These are phyloP conservation scores for Alectoris magna DNA, from an alignment of 2,797 vertebrate species.

Conservation along the genomic window DNA sequence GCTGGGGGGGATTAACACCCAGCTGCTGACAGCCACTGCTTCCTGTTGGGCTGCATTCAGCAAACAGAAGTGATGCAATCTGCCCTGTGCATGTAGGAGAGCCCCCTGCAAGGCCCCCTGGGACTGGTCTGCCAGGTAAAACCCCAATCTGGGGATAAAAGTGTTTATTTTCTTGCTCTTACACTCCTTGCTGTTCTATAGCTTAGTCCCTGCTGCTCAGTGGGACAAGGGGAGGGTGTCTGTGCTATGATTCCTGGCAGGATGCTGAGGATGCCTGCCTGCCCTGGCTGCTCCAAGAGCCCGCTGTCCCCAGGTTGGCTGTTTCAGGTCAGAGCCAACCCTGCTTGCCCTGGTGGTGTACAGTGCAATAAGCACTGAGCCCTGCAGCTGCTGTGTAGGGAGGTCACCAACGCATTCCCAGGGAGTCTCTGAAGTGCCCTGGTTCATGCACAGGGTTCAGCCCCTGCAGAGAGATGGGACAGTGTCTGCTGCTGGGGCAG, in stretches of 20 bases:
- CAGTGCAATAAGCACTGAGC: not conserved
- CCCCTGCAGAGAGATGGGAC: not conserved
- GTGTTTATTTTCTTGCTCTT: rapidly evolving
- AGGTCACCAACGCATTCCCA: too few species aligned
- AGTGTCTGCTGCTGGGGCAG: rapidly evolving
- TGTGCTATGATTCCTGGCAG: not conserved
- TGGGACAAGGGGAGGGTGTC: rapidly evolving
- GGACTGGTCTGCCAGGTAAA: not conserved
- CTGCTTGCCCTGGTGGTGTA: too few species aligned
- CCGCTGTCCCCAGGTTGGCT: rapidly evolving
- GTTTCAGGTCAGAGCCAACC: not conserved
- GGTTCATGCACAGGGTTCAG: too few species aligned
- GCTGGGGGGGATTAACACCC: not conserved
- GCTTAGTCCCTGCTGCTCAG: not conserved
- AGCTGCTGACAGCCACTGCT: not conserved
- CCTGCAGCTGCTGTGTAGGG: too few species aligned
- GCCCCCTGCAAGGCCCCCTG: not conserved
- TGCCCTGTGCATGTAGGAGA: rapidly evolving
- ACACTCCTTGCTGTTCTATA: rapidly evolving
- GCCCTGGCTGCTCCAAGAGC: not conserved
- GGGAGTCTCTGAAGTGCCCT: not conserved
- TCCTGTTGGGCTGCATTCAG: not conserved
- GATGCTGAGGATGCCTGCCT: not conserved
- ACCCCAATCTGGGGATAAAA: rapidly evolving
- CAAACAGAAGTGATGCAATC: too few species aligned